phyloP scores from a whole-genome alignment of 2,797 vertebrate genomes.

The Ambastaia sidthimunki region DNA sequence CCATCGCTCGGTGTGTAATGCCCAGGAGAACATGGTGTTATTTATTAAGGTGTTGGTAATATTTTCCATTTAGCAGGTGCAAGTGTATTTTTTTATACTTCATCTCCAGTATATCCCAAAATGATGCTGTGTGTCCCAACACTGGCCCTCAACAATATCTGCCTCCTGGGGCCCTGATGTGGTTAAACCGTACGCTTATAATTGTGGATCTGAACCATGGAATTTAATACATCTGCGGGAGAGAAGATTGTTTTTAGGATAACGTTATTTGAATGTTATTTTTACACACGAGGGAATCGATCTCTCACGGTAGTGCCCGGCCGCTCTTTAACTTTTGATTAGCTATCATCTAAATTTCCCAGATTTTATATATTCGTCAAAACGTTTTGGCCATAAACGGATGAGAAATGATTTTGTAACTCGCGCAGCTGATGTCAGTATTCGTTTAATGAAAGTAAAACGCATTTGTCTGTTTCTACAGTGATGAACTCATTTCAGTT shows the following conservation, averaged over 20 bases:
- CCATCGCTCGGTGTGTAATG: no score
- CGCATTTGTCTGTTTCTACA: slow-evolving; percentile 33
- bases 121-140: slow-evolving; percentile 29
- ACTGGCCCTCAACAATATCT: slow-evolving; percentile 34
- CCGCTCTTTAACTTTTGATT: not conserved
- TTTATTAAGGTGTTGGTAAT: no score
- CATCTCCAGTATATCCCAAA: slow-evolving; percentile 21
- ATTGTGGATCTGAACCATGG: slow-evolving; percentile 17
- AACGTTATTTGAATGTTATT: not conserved
- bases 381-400: slow-evolving; percentile 42
- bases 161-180: slow-evolving; percentile 27
- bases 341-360: not conserved
- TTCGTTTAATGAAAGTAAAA: slow-evolving; percentile 48
- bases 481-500: slow-evolving; percentile 45
- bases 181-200: slow-evolving; percentile 14
- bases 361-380: slow-evolving; percentile 32
- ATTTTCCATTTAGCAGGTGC: no score
- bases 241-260: not conserved
- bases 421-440: slow-evolving; percentile 53
- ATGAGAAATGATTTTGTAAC: slow-evolving; percentile 40
- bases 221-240: not conserved
- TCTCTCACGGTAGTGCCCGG: not conserved
- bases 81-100: no score
- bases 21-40: no score
- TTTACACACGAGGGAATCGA: not conserved